A percentile compares a stretch with the other conserved stretches of the same genome.
phyloP scores from a whole-genome alignment of 2,113 vertebrate species.

The Amphiprion ocellaris region DNA sequence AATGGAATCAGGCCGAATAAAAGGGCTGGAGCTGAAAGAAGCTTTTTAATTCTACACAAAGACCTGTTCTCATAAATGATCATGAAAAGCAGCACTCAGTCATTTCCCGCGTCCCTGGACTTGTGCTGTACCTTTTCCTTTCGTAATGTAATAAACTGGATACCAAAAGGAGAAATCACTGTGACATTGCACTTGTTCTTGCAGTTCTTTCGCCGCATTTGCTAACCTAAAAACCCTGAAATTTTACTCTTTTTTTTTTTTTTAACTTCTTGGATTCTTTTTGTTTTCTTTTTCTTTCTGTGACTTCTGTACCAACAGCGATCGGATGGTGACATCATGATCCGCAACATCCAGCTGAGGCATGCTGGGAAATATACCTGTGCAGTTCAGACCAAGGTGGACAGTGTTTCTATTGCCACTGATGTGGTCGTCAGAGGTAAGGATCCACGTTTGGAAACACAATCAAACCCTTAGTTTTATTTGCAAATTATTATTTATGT shows the following conservation, averaged over 20 bases:
- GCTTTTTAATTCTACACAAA: slow-evolving; percentile 61
- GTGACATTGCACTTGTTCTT: slow-evolving; percentile 20
- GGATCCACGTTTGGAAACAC: background rate
- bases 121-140: slow-evolving; percentile 7
- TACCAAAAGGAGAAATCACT: slow-evolving; percentile 18
- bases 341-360: slow-evolving; percentile 95
- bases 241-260: background rate
- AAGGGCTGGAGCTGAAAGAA: slow-evolving; percentile 55
- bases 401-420: slow-evolving; percentile 92
- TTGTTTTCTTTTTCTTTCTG: background rate
- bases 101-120: slow-evolving; percentile 37
- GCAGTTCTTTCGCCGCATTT: slow-evolving; percentile 24
- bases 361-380: slow-evolving; percentile 97
- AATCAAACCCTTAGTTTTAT: background rate
- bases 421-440: slow-evolving; percentile 95
- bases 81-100: slow-evolving; percentile 34
- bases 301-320: slow-evolving; percentile 81
- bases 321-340: slow-evolving; percentile 97
- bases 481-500: too few relatives aligned
- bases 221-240: background rate
- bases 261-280: background rate
- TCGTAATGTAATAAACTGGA: slow-evolving; percentile 43
- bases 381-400: slow-evolving; percentile 93
- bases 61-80: slow-evolving; percentile 32
- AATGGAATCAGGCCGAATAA: slow-evolving; percentile 50